A percentile compares a stretch with the other conserved stretches of the same genome.
phyloP scores from a whole-genome alignment of 1,140 invertebrate genomes.

The Zaprionus ghesquierei region DNA sequence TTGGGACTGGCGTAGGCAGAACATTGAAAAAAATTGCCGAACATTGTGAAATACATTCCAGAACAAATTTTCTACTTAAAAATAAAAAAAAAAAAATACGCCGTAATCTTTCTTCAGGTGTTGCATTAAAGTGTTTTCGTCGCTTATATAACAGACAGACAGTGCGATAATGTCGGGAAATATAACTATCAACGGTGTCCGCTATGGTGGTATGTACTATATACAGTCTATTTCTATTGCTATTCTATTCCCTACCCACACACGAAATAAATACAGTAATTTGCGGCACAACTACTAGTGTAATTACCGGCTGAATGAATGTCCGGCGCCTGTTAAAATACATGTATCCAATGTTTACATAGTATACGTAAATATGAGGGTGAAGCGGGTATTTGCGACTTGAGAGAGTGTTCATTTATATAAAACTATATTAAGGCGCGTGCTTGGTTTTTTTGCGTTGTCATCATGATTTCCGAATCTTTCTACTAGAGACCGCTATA shows the following conservation, averaged over 20 bases:
- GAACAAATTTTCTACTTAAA: conserved; percentile 3
- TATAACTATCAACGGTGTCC: conserved; percentile 63
- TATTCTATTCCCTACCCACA: neutral
- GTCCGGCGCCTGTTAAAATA: neutral
- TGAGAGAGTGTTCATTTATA: neutral
- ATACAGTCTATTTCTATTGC: neutral
- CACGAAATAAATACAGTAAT: neutral
- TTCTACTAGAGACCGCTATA: neutral
- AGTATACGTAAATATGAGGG: neutral
- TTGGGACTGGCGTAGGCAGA: conserved; percentile 13
- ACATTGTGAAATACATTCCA: conserved; percentile 41
- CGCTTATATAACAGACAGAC: conserved; percentile 49
- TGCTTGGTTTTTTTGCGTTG: neutral
- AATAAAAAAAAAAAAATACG: neutral
- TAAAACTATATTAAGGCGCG: neutral
- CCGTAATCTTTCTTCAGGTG: neutral
- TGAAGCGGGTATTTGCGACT: neutral
- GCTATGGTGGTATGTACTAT: conserved; percentile 50
- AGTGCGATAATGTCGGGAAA: conserved; percentile 49
- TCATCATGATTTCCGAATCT: neutral
- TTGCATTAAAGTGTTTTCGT: conserved; percentile 28
- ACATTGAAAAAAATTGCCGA: conserved; percentile 4
- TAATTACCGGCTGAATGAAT: neutral
- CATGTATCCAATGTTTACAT: neutral
- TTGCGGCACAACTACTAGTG: neutral